These are phyloP conservation scores for Heteronetta atricapilla DNA, from an alignment of 2,113 vertebrate species.

Conservation along the genomic window DNA sequence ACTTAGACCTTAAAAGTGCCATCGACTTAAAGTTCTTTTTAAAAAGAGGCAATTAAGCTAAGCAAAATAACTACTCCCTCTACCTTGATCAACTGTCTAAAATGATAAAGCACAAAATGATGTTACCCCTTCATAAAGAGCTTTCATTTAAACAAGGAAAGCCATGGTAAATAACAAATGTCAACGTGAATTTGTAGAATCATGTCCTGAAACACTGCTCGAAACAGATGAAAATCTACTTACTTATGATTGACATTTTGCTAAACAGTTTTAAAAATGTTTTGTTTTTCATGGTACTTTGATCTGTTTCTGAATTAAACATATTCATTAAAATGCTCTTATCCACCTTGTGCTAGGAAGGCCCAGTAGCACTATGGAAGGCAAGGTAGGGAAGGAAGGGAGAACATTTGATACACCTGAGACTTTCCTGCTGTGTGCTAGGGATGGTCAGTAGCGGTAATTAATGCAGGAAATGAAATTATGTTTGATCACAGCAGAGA, in stretches of 20 bases:
- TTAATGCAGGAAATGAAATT: background rate
- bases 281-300: background rate
- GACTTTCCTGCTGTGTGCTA: background rate
- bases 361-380: accelerated
- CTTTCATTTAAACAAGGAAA: background rate
- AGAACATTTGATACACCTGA: background rate
- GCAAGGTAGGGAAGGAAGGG: no score
- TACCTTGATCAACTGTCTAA: background rate
- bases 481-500: background rate
- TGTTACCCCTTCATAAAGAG: background rate
- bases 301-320: background rate
- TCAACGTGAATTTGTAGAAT: background rate
- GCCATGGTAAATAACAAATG: background rate
- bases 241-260: background rate
- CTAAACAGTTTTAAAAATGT: background rate
- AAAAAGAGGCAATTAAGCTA: background rate
- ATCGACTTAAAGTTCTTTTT: background rate
- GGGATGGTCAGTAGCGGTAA: background rate
- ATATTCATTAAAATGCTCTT: background rate
- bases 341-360: background rate
- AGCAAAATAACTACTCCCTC: background rate
- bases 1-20: background rate
- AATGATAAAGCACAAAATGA: background rate
- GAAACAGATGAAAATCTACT: background rate
- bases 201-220: background rate